These are phyloP conservation scores for Chaenodraco wilsoni DNA, from an alignment of 2,797 vertebrate genomes.

Conservation along the genomic window DNA sequence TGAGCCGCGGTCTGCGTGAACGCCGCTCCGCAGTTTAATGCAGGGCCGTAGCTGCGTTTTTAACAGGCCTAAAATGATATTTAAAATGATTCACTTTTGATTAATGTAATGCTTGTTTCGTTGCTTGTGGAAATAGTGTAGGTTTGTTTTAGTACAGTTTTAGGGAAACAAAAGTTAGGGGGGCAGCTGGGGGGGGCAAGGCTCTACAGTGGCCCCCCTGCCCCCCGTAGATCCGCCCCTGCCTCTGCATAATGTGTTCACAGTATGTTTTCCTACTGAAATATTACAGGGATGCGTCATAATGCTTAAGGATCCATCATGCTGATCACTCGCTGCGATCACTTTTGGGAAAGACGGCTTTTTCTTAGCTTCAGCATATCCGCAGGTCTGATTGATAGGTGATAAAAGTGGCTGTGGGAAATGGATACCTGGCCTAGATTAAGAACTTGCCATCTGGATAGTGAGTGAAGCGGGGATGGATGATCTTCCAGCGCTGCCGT, in stretches of 20 bases:
- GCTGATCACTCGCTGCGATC: constrained; percentile 60
- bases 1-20: too few species aligned
- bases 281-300: constrained; percentile 45
- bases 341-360: constrained; percentile 46
- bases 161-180: too few species aligned
- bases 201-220: too few species aligned
- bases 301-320: constrained; percentile 52
- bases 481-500: constrained; percentile 50
- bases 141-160: too few species aligned
- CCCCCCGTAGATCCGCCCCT: too few species aligned
- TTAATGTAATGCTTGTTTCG: too few species aligned
- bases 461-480: constrained; percentile 50
- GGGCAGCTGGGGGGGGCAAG: too few species aligned
- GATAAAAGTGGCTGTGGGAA: constrained; percentile 67
- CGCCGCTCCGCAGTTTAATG: too few species aligned
- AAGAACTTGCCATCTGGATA: constrained; percentile 67
- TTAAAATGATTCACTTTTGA: too few species aligned
- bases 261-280: constrained; percentile 55
- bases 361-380: constrained; percentile 41
- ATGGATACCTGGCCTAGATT: constrained; percentile 67
- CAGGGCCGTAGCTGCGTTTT: too few species aligned
- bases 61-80: too few species aligned
- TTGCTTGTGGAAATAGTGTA: too few species aligned
- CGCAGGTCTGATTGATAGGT: constrained; percentile 58
- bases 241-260: constrained; percentile 50